Percentiles rank a stretch among this genome's conserved stretches.
Conservation (phyloP, 2,113 vertebrate genomes). For the Eira barbara region DNA sequence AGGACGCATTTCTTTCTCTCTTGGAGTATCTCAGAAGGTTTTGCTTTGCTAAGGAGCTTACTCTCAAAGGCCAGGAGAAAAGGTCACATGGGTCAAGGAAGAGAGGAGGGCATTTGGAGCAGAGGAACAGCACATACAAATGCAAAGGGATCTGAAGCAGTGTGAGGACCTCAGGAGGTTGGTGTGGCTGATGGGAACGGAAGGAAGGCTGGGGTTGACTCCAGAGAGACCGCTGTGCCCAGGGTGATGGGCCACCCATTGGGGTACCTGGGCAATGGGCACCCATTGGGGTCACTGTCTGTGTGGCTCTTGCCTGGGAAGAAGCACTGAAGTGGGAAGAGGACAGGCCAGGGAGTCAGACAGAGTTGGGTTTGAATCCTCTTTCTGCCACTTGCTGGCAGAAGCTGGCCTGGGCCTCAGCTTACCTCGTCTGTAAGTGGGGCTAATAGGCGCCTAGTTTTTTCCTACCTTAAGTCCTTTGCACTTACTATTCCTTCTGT, state of each 20-base stretch:
- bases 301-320: background rate
- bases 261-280: rapidly evolving
- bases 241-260: rapidly evolving
- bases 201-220: background rate
- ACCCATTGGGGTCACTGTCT: background rate
- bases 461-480: background rate
- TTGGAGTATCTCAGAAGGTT: background rate
- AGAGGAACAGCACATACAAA: background rate
- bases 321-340: background rate
- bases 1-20: background rate
- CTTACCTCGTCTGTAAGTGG: background rate
- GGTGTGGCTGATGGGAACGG: background rate
- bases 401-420: background rate
- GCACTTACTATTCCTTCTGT: background rate
- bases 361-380: background rate
- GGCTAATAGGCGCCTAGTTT: rapidly evolving
- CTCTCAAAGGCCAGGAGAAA: background rate
- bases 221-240: background rate
- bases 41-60: background rate
- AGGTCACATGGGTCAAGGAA: background rate
- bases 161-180: background rate
- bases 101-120: background rate
- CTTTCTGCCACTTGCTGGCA: background rate
- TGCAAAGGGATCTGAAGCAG: background rate
- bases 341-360: background rate